Percentiles rank a stretch among this genome's conserved stretches.
Evolutionary conservation across 2,113 vertebrate genomes (phyloP).

Genomic region (Ariopsis seemanni): DNA sequence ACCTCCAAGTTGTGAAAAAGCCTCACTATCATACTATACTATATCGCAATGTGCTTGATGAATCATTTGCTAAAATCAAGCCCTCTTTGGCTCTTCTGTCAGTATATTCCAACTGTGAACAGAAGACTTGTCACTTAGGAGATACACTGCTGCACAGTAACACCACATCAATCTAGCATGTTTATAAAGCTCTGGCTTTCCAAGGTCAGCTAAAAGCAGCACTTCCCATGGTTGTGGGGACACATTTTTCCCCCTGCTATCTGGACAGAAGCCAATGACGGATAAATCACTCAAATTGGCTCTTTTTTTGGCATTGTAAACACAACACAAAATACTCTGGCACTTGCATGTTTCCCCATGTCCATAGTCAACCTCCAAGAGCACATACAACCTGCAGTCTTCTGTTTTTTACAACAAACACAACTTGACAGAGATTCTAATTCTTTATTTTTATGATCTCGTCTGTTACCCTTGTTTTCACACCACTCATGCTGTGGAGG

Average conservation of each 20-base stretch:
- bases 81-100: not conserved
- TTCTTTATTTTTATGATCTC: slow-evolving; percentile 27
- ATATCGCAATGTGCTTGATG: not conserved
- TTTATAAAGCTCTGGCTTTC: slow-evolving; percentile 43
- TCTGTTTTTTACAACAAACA: slow-evolving; percentile 10
- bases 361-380: not conserved
- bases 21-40: not conserved
- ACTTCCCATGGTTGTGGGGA: not conserved
- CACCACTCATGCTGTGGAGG: slow-evolving; percentile 21
- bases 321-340: slow-evolving; percentile 16
- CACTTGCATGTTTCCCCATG: not conserved
- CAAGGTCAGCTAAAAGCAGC: slow-evolving; percentile 43
- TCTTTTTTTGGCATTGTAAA: slow-evolving; percentile 1
- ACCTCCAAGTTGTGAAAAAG: not conserved
- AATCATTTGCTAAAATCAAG: slow-evolving; percentile 18
- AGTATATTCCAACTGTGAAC: slow-evolving; percentile 9
- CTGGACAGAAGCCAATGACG: slow-evolving; percentile 24
- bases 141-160: slow-evolving; percentile 5
- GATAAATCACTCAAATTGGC: slow-evolving; percentile 43
- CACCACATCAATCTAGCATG: slow-evolving; percentile 37
- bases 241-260: not conserved
- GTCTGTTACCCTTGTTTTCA: slow-evolving; percentile 25
- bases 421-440: slow-evolving; percentile 20
- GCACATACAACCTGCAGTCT: slow-evolving; percentile 8
- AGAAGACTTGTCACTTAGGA: slow-evolving; percentile 32